Base-by-base conservation (phyloP, 2,888 invertebrate species). In the Eupithecia vulgata region DNA sequence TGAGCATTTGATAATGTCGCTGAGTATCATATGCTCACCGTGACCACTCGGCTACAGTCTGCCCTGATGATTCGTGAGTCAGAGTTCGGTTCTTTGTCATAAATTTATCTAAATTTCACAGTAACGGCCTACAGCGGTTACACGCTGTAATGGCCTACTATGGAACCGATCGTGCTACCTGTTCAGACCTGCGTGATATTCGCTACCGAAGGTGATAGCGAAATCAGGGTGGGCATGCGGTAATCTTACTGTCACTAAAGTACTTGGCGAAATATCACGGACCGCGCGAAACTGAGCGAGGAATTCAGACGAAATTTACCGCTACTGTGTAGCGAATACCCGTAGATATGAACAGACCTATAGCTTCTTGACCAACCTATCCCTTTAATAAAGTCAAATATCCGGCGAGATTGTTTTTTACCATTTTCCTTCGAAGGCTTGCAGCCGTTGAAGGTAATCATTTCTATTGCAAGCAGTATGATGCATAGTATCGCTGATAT, bases 371-470 rank as follows among this genome's bases (percentile, higher is more conserved):
- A 59, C 15, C 13, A 13, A 59, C 30, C 5, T 25, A 30, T 59
- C 30, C 25, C 6, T 4, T 12, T 0, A 12, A 52, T 21, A 57
- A 25, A 1, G 17, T 1, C 34, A 34, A 34, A 34, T 61, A 61
- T 2, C 34, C 34, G 30, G 21, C 21, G 34, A 61, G 7, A 61
- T 6, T 30, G 5, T 34, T 1, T 17, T 34, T 61, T 61, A 61
- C 34, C 34, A 8, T 61, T 61, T 61, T 40, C 0, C 0, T 42
- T 15, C 40, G 13, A 4, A 65, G 52, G 34, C 13, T 62, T 21
- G 35, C 75, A 75, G 4, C n/a, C 35, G 15, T 59, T 25, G 52
- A 66, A 71, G 25, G n/a, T 30, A 0, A 70, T 15, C 68, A 75
- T 65, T 66, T 70, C 64, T n/a, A 61, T 6, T 2, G 48, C 21